phyloP scores from a whole-genome alignment of 2,113 vertebrate genomes.

The Oophaga pumilio region DNA sequence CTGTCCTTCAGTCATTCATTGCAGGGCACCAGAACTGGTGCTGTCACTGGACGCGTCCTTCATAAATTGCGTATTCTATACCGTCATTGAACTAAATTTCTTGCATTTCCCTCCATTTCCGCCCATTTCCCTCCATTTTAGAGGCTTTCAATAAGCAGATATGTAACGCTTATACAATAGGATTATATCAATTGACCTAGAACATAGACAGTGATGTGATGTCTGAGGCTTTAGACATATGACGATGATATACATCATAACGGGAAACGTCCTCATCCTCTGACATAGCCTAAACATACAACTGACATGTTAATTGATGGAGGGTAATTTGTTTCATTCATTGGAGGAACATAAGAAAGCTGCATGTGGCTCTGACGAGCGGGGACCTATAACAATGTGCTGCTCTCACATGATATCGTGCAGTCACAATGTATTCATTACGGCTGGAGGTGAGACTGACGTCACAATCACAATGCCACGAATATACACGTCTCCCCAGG shows the following conservation, averaged over 20 bases:
- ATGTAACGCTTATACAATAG: neutral
- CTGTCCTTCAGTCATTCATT: neutral
- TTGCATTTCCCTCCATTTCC: neutral
- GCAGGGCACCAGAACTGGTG: too few species aligned
- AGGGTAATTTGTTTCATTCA: neutral
- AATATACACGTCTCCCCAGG: neutral
- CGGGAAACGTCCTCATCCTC: neutral
- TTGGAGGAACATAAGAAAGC: neutral
- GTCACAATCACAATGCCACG: constrained; percentile 4
- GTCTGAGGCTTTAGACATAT: neutral
- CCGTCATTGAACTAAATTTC: neutral
- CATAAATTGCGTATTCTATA: neutral
- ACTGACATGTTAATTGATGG: neutral
- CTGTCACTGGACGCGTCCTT: constrained; percentile 5
- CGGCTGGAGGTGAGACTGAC: constrained; percentile 1
- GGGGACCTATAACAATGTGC: constrained; percentile 20
- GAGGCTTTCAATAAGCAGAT: too few species aligned
- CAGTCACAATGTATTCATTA: neutral
- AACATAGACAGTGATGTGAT: neutral
- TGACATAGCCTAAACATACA: neutral
- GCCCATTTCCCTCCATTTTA: neutral
- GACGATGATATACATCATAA: neutral
- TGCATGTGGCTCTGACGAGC: neutral
- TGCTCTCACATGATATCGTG: neutral
- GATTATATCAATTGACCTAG: neutral